Base-by-base conservation (phyloP, 1,140 invertebrate species). In the Phymastichus coffea region DNA sequence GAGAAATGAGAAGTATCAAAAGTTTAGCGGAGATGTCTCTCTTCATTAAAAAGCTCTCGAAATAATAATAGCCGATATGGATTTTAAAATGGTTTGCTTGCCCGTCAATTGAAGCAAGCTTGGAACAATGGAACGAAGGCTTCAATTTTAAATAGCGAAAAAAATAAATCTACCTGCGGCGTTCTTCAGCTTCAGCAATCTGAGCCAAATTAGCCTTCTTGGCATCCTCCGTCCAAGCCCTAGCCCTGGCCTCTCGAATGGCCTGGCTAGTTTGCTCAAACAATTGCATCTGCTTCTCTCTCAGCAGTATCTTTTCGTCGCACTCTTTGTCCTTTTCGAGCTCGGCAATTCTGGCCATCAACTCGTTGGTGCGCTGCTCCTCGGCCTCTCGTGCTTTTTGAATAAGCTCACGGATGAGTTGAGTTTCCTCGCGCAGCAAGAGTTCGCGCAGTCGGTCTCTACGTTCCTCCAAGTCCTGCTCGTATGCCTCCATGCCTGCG, bases 401-500 rank as follows among this genome's bases (percentile, higher is more conserved):
- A 8, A 53, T 14, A 3, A 61, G 51, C 12, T 61, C 58, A 1
- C 55, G 57, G 1, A 52, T 61, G n/a, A 64, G 35, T 2, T 40
- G 19, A 6, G 47, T 56, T 38, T 70, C 66, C 41, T 70, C 68
- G 6, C 40, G 30, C 4, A 53, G 20, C 14, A 67, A 25, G 38
- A 67, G 38, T 6, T 52, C 22, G 1, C 68, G 68, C 1, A 70
- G 54, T 26, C 60, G 63, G 22, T 67, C 68, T 19, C 66, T 59
- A 12, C 64, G 66, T 9, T 10, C 52, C 48, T 64, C 63, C 23
- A 70, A 53, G 30, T 62, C 62, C 30, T 66, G 38, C 28, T 67
- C 68, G 59, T 67, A 65, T 10, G 59, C 66, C 26, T 54, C 47
- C 54, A 67, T 57, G 28, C 64, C 68, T 69, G 54, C n/a, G n/a